Base-by-base conservation (phyloP, 2,888 invertebrate species). In the Seira musarum region DNA sequence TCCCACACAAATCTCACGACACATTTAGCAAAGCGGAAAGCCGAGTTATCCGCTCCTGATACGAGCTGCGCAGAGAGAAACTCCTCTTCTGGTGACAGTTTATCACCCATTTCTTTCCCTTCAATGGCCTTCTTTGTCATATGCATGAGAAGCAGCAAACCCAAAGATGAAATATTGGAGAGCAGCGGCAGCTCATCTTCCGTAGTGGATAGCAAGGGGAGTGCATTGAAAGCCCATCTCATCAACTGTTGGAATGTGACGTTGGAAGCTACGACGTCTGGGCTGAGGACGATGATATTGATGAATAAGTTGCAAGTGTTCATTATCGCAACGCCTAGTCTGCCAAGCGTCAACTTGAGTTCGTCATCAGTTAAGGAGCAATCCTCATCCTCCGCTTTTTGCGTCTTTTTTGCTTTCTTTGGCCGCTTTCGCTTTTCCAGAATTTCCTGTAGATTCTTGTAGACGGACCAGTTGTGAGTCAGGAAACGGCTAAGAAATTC, bases 1-100 rank as follows among this genome's bases (percentile, higher is more conserved):
- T 97, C 96, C 96, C 96, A 97, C 1, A 97, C 90, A 88, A 96
- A 97, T 84, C 96, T 91, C 82, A 97, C 96, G 17, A 96, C 95
- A 1, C 95, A 93, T 88, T 95, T 95, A 83, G 96, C 94, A 88
- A 95, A 96, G 69, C 95, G 93, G 87, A 95, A 96, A 86, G 96
- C 95, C 15, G 95, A 81, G 22, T 87, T 87, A 79, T 88, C 88
- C 35, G 85, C 71, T 46, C 87, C 86, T 93, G 88, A 95, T 95
- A 88, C 96, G 19, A 86, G 83, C 67, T 86, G 81, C 8, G 83
- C 53, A 13, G 83, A 82, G 17, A 83, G 72, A 74, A 86, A 85
- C 65, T 85, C 84, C 53, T 86, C 86, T 74, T 87, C 85, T 17
- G 87, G 86, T 46, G 85, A 64, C 6, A 87, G 57, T 15, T 81